These are phyloP conservation scores for Frankliniella intonsa DNA, from an alignment of 2,888 invertebrate species.

Conservation along the genomic window DNA sequence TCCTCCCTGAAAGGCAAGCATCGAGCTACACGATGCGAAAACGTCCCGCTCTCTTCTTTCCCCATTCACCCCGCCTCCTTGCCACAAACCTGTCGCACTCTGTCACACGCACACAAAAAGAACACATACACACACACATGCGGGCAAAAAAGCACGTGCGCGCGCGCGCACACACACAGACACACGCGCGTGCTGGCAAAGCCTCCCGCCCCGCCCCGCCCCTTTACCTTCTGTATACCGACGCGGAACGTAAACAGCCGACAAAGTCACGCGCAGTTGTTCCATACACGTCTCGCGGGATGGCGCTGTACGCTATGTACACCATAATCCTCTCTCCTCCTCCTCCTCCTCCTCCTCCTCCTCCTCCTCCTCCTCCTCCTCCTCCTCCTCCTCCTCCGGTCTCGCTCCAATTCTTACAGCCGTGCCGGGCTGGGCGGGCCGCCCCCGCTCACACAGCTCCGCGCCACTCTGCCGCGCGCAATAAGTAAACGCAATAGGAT, in stretches of 20 bases:
- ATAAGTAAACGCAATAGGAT: no score
- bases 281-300: conserved; percentile 12
- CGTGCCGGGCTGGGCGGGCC: background rate
- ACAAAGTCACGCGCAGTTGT: conserved; percentile 7
- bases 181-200: background rate
- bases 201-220: background rate
- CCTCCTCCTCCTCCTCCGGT: background rate
- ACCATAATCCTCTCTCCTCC: background rate
- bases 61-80: background rate
- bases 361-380: background rate
- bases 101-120: no score
- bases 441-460: no score
- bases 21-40: no score
- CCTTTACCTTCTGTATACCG: background rate
- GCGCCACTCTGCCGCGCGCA: no score
- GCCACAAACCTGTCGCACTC: background rate
- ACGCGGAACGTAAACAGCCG: background rate
- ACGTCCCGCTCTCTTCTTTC: background rate
- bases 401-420: background rate
- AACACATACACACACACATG: background rate
- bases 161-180: background rate
- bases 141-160: background rate
- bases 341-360: background rate
- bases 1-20: no score
- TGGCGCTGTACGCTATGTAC: background rate